Evolutionary conservation across 2,888 invertebrate genomes (phyloP), one percentile per base, ranked within the genome.

Genomic region (Sericinus montela): DNA sequence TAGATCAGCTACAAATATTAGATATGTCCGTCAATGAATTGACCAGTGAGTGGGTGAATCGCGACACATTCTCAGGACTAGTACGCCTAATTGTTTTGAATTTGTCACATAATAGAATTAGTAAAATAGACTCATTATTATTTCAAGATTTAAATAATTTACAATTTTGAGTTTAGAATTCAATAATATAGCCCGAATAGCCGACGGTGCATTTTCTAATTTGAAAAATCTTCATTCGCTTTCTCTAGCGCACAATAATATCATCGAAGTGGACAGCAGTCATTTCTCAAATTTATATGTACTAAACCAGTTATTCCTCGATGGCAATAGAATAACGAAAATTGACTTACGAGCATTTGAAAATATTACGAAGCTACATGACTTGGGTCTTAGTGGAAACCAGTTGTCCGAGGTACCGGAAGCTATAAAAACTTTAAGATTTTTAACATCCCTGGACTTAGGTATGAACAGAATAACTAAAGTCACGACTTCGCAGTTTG

Each of bases 401-500:
- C 83, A 90, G 65, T 84, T 96, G 62, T 91, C 91, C 32, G 92
- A 92, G 59, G 90, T 94, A 49, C 94, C 95, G 52, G 90, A 90
- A 64, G 94, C 94, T 35, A 90, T 94, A 54, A 92, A 92, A 60
- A 92, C 91, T 59, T 85, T 95, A 55, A 84, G 91, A 59, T 92
- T 93, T 65, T 83, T 97, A 63, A 94, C 93, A 69, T 93, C 93
- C 23, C 86, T 97, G 52, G 95, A 96, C 81, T 89, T 97, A 62
- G 95, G 95, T 40, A 94, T 95, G 83, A 97, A 97, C 81, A 90
- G 91, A 67, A 93, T 97, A 68, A 91, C 92, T 57, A 89, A 90
- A 58, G 91, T 97, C 48, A 91, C 90, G 50, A 93, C 93, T 68
- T 90, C 92, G 51, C 93, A 94, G 43, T 94, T 96, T 64, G 91